Evolutionary conservation across 1,140 invertebrate genomes (phyloP), one percentile per base, ranked within the genome.

Genomic region (Ooceraea biroi): DNA sequence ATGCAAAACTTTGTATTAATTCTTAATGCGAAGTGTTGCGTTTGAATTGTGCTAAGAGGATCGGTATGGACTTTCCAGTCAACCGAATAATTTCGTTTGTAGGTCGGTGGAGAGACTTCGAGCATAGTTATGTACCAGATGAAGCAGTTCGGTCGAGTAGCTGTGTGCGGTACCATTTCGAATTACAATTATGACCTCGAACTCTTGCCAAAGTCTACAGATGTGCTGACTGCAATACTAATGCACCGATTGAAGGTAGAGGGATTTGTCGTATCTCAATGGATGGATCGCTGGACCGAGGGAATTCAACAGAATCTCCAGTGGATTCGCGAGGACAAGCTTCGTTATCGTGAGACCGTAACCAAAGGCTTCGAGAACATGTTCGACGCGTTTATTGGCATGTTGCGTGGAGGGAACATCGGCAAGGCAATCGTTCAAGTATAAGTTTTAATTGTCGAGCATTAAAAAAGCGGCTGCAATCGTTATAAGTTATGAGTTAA

Each of bases 101-200:
- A 96, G 96, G 96, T 97, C 44, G 96, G 96, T 44, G 96, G 96
- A 30, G 95, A 96, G 90, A 95, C 97, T 52, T 96, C 96, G 82
- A 95, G 93, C 11, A 92, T 88, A 12, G 95, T 97, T 27, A 94
- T 96, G 68, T 94, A 94, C 71, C 93, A 96, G 57, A 97, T 97
- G 96, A 96, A 95, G 52, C 88, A 91, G 22, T 95, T 92, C 84
- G 96, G 96, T 11, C 93, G 96, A 74, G 93, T 97, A 27, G 94
- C 96, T 7, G 94, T 97, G 0, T 97, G 96, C 90, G 96, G 96
- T 22, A 95, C 95, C 14, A 96, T 96, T 89, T 96, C 96, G 10
- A 94, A 94, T 2, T 96, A 96, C 84, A 89, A 92, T 63, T 12
- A 52, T 3, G 82, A 90, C 50, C 0, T 73, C 78, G 0, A n/a